A percentile compares a stretch with the other conserved stretches of the same genome.
Evolutionary conservation across 2,888 invertebrate genomes (phyloP).

Genomic region (Bellardia bayeri): DNA sequence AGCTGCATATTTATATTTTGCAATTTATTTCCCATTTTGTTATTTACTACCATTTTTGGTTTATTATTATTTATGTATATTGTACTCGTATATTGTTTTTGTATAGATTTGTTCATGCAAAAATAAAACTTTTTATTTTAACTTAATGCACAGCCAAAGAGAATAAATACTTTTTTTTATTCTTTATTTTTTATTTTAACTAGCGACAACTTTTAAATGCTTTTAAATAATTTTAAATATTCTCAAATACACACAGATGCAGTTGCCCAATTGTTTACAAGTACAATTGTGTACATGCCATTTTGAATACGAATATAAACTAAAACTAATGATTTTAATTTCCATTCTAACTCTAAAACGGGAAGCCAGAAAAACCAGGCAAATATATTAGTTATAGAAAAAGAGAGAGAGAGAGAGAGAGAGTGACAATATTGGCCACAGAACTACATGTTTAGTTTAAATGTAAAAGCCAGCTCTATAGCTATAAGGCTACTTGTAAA

Average conservation of each 20-base stretch:
- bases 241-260: background rate
- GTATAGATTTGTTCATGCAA: background rate
- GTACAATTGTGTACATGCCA: background rate
- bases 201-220: slow-evolving; percentile 27
- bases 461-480: too few relatives aligned
- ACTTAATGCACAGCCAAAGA: slow-evolving; percentile 17
- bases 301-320: slow-evolving; percentile 22
- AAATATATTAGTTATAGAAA: background rate
- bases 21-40: background rate
- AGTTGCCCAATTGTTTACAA: background rate
- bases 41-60: background rate
- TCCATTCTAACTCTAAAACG: slow-evolving; percentile 18
- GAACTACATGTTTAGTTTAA: background rate
- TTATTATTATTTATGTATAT: background rate
- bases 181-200: background rate
- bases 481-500: too few relatives aligned
- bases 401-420: background rate
- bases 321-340: slow-evolving; percentile 49
- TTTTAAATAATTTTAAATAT: slow-evolving; percentile 42
- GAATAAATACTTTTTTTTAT: background rate
- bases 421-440: background rate
- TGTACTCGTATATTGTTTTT: background rate
- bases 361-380: background rate
- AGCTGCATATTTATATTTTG: background rate
- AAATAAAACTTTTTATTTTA: slow-evolving; percentile 26